A percentile compares a stretch with the other conserved stretches of the same genome.
Evolutionary conservation across 2,888 invertebrate species (phyloP).

Genomic region (Scaptodrosophila latifasciaeformis): DNA sequence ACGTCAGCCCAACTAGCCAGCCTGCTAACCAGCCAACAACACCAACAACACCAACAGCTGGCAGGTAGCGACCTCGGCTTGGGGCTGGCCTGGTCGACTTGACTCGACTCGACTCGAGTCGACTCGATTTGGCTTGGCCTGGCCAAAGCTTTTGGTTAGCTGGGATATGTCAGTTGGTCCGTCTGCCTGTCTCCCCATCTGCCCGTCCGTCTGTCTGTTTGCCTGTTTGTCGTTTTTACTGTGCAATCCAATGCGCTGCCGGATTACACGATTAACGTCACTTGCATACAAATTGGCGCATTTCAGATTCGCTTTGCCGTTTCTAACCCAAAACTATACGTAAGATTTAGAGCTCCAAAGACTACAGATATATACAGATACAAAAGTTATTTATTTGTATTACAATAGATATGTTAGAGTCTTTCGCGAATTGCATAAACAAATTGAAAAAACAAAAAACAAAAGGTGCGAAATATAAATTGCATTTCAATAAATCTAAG

Average conservation of each 20-base stretch:
- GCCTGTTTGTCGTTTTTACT: conserved; percentile 8
- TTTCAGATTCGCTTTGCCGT: conserved; percentile 39
- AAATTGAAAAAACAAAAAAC: conserved; percentile 43
- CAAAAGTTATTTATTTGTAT: too few species aligned
- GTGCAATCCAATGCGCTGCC: conserved; percentile 63
- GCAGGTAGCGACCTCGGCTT: conserved; percentile 38
- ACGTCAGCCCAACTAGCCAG: too few species aligned
- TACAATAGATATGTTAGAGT: too few species aligned
- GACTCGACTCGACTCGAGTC: not conserved
- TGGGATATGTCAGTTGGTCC: not conserved
- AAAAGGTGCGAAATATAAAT: conserved; percentile 56
- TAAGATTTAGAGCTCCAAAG: conserved; percentile 36
- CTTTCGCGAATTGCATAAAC: conserved; percentile 56
- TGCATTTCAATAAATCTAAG: conserved; percentile 53
- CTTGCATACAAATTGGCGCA: conserved; percentile 67
- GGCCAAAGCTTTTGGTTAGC: not conserved
- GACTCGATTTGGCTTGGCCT: not conserved
- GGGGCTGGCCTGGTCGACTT: conserved; percentile 12
- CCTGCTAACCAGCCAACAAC: not conserved
- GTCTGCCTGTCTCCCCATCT: not conserved
- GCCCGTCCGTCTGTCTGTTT: not conserved
- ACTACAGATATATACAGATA: conserved; percentile 30
- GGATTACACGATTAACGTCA: conserved; percentile 65
- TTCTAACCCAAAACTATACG: conserved; percentile 36
- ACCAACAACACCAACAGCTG: conserved; percentile 3